Conservation (phyloP, 2,888 invertebrate genomes). For the Ashinkailepas kermadecensis region DNA sequence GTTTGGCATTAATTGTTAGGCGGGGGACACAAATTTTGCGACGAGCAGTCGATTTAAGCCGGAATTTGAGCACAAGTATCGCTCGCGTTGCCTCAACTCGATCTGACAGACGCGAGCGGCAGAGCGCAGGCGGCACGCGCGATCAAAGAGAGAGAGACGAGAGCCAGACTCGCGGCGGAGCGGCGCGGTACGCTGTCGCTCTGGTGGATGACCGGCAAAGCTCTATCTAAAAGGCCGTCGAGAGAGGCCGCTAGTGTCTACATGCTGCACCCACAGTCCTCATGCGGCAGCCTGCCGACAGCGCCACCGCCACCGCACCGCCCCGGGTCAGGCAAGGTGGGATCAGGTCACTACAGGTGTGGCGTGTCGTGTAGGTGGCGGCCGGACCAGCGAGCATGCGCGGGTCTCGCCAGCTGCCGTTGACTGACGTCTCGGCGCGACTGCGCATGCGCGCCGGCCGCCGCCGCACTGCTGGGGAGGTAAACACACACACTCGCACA, state of each 20-base stretch:
- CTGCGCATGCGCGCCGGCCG: not conserved
- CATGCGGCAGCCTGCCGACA: not conserved
- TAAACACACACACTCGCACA: not conserved
- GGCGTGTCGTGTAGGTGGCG: not conserved
- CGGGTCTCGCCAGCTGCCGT: not conserved
- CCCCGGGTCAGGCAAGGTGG: not conserved
- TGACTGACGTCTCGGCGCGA: not conserved
- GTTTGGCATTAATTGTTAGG: too few species aligned
- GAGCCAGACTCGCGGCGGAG: not conserved
- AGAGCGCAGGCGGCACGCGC: too few species aligned
- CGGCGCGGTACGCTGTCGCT: not conserved
- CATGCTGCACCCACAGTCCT: slow-evolving; percentile 20
- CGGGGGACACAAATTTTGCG: too few species aligned
- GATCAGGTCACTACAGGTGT: not conserved
- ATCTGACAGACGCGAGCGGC: too few species aligned
- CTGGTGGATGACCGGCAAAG: slow-evolving; percentile 1
- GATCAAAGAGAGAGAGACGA: too few species aligned
- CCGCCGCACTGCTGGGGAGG: not conserved
- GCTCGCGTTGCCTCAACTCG: too few species aligned
- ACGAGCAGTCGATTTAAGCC: too few species aligned
- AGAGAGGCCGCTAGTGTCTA: slow-evolving; percentile 15
- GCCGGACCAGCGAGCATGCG: not conserved
- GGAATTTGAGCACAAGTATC: too few species aligned
- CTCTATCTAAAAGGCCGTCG: slow-evolving; percentile 13
- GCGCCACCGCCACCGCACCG: slow-evolving; percentile 11